Percentiles rank a stretch among this genome's conserved stretches.
Conservation (phyloP, 2,113 vertebrate genomes). For the Pristiophorus japonicus region DNA sequence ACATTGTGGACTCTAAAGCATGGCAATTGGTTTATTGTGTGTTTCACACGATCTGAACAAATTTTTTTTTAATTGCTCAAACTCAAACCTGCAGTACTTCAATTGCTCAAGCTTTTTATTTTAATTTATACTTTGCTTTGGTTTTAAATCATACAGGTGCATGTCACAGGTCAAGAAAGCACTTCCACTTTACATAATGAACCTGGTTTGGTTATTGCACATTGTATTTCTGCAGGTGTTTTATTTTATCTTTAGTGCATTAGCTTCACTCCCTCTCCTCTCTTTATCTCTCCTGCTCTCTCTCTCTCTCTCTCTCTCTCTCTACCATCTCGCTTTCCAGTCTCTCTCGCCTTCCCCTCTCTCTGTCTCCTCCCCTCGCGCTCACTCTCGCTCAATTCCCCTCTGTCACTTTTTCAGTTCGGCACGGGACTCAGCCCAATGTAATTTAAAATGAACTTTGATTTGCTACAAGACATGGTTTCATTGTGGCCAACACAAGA, state of each 20-base stretch:
- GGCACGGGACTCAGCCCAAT: background rate
- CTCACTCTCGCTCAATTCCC: background rate
- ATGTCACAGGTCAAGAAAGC: background rate
- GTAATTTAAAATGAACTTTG: background rate
- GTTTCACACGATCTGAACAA: background rate
- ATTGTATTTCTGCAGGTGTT: no score
- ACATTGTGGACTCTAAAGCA: background rate
- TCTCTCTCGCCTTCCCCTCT: background rate
- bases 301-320: background rate
- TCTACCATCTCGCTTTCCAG: background rate
- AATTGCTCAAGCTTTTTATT: background rate
- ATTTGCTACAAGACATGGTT: background rate
- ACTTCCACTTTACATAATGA: background rate
- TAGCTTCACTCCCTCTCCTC: background rate
- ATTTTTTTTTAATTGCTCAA: no score
- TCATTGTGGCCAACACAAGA: background rate
- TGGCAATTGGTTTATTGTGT: background rate
- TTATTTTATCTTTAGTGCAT: background rate
- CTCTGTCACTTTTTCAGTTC: background rate
- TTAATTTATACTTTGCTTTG: background rate
- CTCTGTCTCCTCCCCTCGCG: no score
- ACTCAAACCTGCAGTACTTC: background rate
- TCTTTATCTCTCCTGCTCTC: background rate
- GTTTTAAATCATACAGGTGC: background rate
- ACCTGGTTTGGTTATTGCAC: background rate